Evolutionary conservation across 2,888 invertebrate genomes (phyloP).

Genomic region (Lutraria lutraria): DNA sequence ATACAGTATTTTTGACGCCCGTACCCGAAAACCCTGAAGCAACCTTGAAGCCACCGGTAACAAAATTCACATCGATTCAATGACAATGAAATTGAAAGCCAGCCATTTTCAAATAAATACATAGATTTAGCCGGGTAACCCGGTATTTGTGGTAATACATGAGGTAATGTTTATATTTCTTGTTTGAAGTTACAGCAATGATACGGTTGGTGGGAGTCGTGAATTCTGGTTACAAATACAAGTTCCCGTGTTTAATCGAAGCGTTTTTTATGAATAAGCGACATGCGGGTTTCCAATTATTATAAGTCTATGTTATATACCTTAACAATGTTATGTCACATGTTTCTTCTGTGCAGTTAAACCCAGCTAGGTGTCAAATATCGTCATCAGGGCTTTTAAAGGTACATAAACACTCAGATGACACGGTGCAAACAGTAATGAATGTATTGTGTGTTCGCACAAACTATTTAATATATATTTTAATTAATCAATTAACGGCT

Average conservation of each 20-base stretch:
- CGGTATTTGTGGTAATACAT: neutral
- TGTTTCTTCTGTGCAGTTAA: neutral
- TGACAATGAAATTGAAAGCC: neutral
- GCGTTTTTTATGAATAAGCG: neutral
- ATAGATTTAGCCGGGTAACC: neutral
- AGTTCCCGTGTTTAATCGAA: neutral
- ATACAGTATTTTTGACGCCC: too few relatives aligned
- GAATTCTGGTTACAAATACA: neutral
- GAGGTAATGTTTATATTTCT: neutral
- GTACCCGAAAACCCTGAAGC: too few relatives aligned
- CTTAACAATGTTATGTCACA: neutral
- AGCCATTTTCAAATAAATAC: neutral
- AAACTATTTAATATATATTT: too few relatives aligned
- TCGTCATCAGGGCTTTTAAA: neutral
- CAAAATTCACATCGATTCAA: neutral
- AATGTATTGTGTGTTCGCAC: too few relatives aligned
- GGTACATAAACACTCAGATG: neutral
- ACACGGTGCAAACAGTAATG: neutral
- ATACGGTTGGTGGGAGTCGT: neutral
- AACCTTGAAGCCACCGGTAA: too few relatives aligned
- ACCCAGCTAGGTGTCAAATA: neutral
- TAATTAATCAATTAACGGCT: too few relatives aligned
- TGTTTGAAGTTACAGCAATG: neutral
- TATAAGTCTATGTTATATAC: neutral
- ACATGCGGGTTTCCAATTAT: neutral